phyloP scores from a whole-genome alignment of 2,797 vertebrate species.

The Neosilurus mollespiculum region DNA sequence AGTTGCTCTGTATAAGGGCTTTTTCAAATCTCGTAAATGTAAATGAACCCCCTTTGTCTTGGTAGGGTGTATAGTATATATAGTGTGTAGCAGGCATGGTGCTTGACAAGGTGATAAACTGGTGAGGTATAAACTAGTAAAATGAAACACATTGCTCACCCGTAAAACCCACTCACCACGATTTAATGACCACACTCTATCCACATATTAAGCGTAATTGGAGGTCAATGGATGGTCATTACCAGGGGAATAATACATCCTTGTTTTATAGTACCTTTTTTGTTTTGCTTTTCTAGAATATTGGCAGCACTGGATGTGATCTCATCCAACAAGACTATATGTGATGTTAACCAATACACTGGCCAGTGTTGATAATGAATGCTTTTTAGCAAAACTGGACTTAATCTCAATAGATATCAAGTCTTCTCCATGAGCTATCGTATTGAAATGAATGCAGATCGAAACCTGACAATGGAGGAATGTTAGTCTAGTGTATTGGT shows the following conservation, averaged over 20 bases:
- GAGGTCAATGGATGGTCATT: constrained; percentile 27
- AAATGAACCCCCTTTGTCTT: no score
- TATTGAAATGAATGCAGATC: neutral
- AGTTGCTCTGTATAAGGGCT: no score
- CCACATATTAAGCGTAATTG: constrained; percentile 9
- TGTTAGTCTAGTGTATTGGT: neutral
- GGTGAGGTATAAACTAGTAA: constrained; percentile 29
- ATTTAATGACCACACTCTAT: constrained; percentile 24
- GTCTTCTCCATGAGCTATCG: neutral
- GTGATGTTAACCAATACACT: neutral
- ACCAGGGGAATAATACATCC: neutral
- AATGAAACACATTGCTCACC: constrained; percentile 60
- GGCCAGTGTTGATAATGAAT: neutral
- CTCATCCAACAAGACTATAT: neutral
- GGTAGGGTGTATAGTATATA: no score
- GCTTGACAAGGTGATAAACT: constrained; percentile 2
- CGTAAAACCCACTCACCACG: constrained; percentile 21
- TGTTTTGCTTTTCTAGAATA: neutral
- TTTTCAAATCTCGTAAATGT: no score
- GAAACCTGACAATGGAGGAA: neutral
- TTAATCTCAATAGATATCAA: neutral
- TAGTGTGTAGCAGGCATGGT: neutral
- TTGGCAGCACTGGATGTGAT: neutral
- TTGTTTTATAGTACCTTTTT: neutral
- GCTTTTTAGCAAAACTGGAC: neutral